phyloP scores from a whole-genome alignment of 2,113 vertebrate genomes.

The Oncorhynchus tshawytscha region DNA sequence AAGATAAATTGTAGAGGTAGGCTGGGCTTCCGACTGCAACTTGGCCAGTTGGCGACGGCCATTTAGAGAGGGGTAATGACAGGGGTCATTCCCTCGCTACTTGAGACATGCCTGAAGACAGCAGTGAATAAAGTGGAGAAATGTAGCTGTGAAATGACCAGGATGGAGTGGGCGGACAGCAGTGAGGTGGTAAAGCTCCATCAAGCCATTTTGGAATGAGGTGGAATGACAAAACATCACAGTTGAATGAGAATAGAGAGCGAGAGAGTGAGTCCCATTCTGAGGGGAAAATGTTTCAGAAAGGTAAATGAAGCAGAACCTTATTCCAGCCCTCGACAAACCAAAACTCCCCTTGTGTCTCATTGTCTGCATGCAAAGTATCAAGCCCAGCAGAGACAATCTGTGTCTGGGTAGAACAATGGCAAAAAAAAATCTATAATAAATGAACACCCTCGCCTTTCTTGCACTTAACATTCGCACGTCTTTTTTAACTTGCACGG shows the following conservation, averaged over 20 bases:
- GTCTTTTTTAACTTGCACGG: too few relatives aligned
- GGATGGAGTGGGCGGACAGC: slow-evolving; percentile 56
- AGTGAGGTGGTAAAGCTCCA: slow-evolving; percentile 33
- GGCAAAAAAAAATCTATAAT: too few relatives aligned
- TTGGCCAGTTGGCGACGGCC: too few relatives aligned
- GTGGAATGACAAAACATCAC: slow-evolving; percentile 59
- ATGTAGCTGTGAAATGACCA: slow-evolving; percentile 45
- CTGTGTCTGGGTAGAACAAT: neutral
- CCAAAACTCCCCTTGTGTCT: slow-evolving; percentile 66
- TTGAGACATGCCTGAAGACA: slow-evolving; percentile 17
- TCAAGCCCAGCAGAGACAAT: slow-evolving; percentile 60
- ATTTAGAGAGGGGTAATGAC: too few relatives aligned
- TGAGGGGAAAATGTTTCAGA: slow-evolving; percentile 72
- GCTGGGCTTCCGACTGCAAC: too few relatives aligned
- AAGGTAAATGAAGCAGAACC: slow-evolving; percentile 75
- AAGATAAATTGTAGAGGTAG: too few relatives aligned
- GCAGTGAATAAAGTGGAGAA: slow-evolving; percentile 38
- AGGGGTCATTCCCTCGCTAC: too few relatives aligned
- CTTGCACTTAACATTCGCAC: too few relatives aligned
- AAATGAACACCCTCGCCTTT: too few relatives aligned
- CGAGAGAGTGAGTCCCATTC: slow-evolving; percentile 53
- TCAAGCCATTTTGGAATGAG: slow-evolving; percentile 64
- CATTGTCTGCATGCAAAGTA: slow-evolving; percentile 68
- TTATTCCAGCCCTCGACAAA: slow-evolving; percentile 64
- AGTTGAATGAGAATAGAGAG: slow-evolving; percentile 54